Conservation (phyloP, 2,797 vertebrate species). For the Tapirus indicus region DNA sequence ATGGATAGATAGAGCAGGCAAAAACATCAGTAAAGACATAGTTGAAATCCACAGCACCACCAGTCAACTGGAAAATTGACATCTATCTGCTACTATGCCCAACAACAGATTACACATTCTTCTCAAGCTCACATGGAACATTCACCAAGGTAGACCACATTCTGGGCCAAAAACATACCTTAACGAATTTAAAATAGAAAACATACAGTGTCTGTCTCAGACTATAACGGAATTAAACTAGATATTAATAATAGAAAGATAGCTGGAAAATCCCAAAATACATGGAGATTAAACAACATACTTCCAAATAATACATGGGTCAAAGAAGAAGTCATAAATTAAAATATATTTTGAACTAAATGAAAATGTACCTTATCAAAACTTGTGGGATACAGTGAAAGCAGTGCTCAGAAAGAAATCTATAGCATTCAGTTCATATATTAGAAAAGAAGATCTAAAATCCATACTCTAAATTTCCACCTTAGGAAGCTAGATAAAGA, state of each 20-base stretch:
- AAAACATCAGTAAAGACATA: neutral
- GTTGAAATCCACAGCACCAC: neutral
- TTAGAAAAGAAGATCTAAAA: neutral
- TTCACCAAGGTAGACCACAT: neutral
- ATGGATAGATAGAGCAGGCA: neutral
- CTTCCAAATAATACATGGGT: neutral
- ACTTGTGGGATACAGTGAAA: neutral
- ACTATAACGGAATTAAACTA: neutral
- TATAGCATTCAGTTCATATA: neutral
- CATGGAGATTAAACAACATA: neutral
- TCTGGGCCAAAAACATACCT: neutral
- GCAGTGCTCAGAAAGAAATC: neutral
- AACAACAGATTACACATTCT: neutral
- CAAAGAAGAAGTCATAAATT: neutral
- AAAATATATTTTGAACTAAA: slow-evolving; percentile 9
- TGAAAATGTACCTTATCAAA: neutral
- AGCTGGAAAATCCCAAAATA: neutral
- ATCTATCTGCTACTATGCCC: neutral
- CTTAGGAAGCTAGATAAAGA: neutral
- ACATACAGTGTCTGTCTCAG: neutral
- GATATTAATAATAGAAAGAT: neutral
- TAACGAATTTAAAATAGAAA: neutral
- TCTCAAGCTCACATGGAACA: neutral
- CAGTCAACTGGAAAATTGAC: neutral
- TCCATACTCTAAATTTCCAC: neutral